Conservation (phyloP, 1,140 invertebrate species). For the Lineus longissimus region DNA sequence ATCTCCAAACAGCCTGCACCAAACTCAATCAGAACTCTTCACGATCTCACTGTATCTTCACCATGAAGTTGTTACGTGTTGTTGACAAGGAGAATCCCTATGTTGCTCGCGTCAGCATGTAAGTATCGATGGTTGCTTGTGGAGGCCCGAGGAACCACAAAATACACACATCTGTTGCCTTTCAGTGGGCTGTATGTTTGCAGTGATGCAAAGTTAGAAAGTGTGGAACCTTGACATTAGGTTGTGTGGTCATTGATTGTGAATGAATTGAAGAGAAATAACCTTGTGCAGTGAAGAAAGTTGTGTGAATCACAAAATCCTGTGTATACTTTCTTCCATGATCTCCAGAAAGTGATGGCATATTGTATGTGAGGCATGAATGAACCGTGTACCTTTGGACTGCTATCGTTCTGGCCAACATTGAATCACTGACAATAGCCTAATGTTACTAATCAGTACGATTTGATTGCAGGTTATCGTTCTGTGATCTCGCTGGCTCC, state of each 20-base stretch:
- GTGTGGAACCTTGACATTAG: too few relatives aligned
- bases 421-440: too few relatives aligned
- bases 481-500: constrained; percentile 83
- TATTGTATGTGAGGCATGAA: too few relatives aligned
- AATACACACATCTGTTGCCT: constrained; percentile 68
- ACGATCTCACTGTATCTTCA: constrained; percentile 85
- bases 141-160: too few relatives aligned
- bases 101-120: constrained; percentile 60
- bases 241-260: too few relatives aligned
- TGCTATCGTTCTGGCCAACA: too few relatives aligned
- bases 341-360: too few relatives aligned
- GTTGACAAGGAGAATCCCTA: constrained; percentile 50
- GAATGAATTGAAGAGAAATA: too few relatives aligned
- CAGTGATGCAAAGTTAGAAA: constrained; percentile 74
- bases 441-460: constrained; percentile 44
- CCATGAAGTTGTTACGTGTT: constrained; percentile 67
- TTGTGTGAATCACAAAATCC: too few relatives aligned
- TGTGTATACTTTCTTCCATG: too few relatives aligned
- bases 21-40: constrained; percentile 79
- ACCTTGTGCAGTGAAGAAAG: too few relatives aligned
- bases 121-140: constrained; percentile 53
- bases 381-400: too few relatives aligned
- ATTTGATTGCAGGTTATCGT: constrained; percentile 38
- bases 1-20: constrained; percentile 79
- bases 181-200: constrained; percentile 85